Evolutionary conservation across 37 sponge, comb jelly and placozoan genomes (phyloP).

Genomic region (Corticium candelabrum): DNA sequence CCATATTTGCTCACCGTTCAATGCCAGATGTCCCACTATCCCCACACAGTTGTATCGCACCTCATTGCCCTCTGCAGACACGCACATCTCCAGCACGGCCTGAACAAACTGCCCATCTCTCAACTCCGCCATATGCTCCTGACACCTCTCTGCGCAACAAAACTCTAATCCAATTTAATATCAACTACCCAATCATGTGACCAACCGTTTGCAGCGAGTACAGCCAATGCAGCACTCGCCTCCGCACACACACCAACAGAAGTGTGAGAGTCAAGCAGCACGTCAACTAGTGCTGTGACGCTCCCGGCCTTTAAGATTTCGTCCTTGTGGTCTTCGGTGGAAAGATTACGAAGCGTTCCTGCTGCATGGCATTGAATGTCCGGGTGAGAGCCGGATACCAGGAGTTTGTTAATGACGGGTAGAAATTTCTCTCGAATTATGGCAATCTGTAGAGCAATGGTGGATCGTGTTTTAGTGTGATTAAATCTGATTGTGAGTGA

Average conservation of each 20-base stretch:
- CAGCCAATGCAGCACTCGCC: conserved; percentile 51
- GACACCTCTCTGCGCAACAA: background rate
- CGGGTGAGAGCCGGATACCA: conserved; percentile 17
- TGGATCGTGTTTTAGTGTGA: too few relatives aligned
- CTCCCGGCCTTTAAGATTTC: conserved; percentile 52
- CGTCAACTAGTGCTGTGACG: conserved; percentile 25
- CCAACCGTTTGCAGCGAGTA: conserved; percentile 46
- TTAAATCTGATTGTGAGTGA: too few relatives aligned
- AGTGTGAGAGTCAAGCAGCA: conserved; percentile 16
- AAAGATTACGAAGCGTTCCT: conserved; percentile 61
- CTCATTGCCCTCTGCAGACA: conserved; percentile 5
- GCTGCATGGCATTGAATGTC: conserved; percentile 72
- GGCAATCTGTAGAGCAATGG: conserved; percentile 22
- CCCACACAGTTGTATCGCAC: conserved; percentile 71
- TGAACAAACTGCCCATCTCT: background rate
- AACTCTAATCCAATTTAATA: background rate
- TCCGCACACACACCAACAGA: conserved; percentile 41
- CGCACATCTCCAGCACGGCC: background rate
- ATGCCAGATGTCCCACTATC: conserved; percentile 51
- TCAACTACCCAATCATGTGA: background rate
- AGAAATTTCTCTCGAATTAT: conserved; percentile 48
- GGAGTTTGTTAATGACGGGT: conserved; percentile 27
- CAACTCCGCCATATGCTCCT: background rate
- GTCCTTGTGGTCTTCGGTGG: conserved; percentile 45
- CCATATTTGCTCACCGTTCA: conserved; percentile 52